Evolutionary conservation across 1,140 invertebrate species (phyloP), one percentile per base, ranked within the genome.

Genomic region (Eufriesea mexicana): DNA sequence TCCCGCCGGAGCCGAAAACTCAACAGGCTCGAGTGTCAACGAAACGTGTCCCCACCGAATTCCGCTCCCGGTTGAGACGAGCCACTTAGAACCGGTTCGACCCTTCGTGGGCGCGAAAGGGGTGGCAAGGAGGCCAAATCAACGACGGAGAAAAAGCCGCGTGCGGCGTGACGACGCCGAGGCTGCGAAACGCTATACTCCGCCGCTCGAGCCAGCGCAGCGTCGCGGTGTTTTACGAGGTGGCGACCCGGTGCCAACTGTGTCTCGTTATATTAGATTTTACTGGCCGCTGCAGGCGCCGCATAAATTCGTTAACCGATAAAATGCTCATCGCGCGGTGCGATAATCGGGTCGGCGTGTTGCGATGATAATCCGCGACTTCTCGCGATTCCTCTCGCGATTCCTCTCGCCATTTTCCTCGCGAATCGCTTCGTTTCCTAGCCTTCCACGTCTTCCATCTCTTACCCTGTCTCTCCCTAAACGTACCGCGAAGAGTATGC

Each of bases 191-290:
- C 35, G 35, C 35, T 35, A 35, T 4, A 2, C 35, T 35, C 35
- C 35, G 35, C 35, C 1, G 76, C 47, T 57, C 74, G 83, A 68
- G 84, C 84, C 74, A 84, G 80, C 71, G 77, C 79, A 77, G 71
- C 66, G 80, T 57, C 71, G 57, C 83, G 88, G 91, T 93, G 90
- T 92, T 93, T 93, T 93, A 93, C 89, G 92, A 93, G 90, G 91
- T 92, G 92, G 90, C 86, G 87, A 92, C 84, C 77, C 86, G 86
- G 89, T 92, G 91, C 92, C 92, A 93, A 93, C 91, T 92, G 91
- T 92, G 91, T 91, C 90, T 92, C 92, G 92, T 93, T 92, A 92
- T 91, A 93, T 92, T 92, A 92, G 90, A 92, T 92, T 93, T 93
- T 92, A 92, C 89, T 88, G 85, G 80, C 35, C 70, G 87, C 89